Base-by-base conservation (phyloP, 2,113 vertebrate species). In the Parus major region DNA sequence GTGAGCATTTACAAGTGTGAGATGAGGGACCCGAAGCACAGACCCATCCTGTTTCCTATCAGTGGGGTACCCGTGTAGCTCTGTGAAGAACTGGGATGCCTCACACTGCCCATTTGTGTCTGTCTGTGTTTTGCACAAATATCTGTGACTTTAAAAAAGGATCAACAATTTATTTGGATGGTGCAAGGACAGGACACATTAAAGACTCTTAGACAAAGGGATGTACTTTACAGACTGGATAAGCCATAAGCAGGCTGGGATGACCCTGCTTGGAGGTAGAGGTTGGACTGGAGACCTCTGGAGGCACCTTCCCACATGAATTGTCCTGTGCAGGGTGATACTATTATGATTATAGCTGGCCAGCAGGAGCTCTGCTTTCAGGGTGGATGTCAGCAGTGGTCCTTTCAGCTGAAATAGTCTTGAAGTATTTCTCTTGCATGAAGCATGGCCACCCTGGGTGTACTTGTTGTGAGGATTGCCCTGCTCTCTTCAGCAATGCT, bases 331-430 rank as follows among this genome's bases (percentile, higher is more conserved):
- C 41, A 36, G 18, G 27, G 46, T 69, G 72, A 35, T 31, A 6
- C 21, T 2, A 0, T 39, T 64, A n/a, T 0, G 2, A 15, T 8
- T 2, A 0, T 49, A 61, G n/a, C 22, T 19, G 25, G 11, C 50
- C 20, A 33, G 46, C 28, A 28, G 49, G 56, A 82, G 2, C 29
- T 68, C 36, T 72, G n/a, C 64, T 36, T 55, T 36, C 71, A n/a
- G 63, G 20, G 36, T 56, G 41, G 15, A 10, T 2, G 1, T 64
- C 33, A 73, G 63, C 36, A 88, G 18, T 1, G 2, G 8, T 91
- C 64, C 15, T 1, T 68, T 72, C 2, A 8, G 36, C 42, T 72
- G 39, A 47, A 33, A 0, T 12, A 46, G 15, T 69, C 28, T 41
- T 50, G 46, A 36, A 61, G 2, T 66, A 59, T 36, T 9, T 59